Evolutionary conservation across 2,797 vertebrate genomes (phyloP), one percentile per base, ranked within the genome.

Genomic region (Percopsis omiscomaycus): DNA sequence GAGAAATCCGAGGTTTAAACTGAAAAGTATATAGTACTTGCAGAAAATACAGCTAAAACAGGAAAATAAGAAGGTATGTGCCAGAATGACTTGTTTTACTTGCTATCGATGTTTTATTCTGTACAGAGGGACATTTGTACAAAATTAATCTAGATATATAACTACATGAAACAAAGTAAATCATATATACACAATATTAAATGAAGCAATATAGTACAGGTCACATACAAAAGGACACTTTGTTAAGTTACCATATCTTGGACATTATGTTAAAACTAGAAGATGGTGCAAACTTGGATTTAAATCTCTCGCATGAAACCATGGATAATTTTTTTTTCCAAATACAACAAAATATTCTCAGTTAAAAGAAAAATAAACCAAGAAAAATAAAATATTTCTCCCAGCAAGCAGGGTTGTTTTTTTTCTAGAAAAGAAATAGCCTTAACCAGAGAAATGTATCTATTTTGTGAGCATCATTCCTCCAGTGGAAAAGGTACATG

Each of bases 101-200:
- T 95, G 93, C 94, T 95, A 94, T 91, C 91, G 94, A 95, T 88
- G 88, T 94, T 94, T 94, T 91, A 95, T 95, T 96, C 94, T 96
- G 94, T 97, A 98, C 95, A 97, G 94, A 95, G 91, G 94, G 95
- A 94, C 84, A 95, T 95, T 96, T 98, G 94, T 97, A 97, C 96
- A 98, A 98, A 98, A 96, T 96, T 94, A 94, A 95, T 95, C 95
- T 97, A 92, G 95, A 97, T 94, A 96, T 94, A 94, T 95, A 95
- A 96, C 91, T 91, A 93, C 95, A 94, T 95, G 96, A 96, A 97
- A 96, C 95, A 95, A 97, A 91, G 93, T 95, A 98, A 96, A 95
- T 95, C 93, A 95, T 98, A 96, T 98, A 93, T 98, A 98, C 96
- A 98, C 96, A 98, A 94, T 96, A 96, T 94, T 95, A 96, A 97